Evolutionary conservation across 1,140 invertebrate species (phyloP), one percentile per base, ranked within the genome.

Genomic region (Drosophila carrolli): DNA sequence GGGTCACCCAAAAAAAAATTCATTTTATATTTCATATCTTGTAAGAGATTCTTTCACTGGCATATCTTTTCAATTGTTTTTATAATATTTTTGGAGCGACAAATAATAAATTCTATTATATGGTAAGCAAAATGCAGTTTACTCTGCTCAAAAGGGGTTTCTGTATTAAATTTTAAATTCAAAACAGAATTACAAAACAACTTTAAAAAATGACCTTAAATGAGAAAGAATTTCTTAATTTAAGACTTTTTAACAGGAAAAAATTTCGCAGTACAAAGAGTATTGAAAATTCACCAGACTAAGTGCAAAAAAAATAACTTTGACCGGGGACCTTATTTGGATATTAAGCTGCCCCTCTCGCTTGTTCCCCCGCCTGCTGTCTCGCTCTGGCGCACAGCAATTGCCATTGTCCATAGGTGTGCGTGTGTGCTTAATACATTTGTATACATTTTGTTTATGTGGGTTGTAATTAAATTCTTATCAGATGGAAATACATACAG

Each of bases 381-480:
- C 41, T 46, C 35, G 62, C 62, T 47, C 48, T 32, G 13, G 19
- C 51, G 62, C 32, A 44, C 62, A 47, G 14, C 16, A 19, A n/a
- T 11, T 27, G 10, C 27, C 38, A 47, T 23, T 47, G 32, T 38
- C 56, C 56, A 29, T 16, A 29, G 27, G 23, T 14, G 44, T 75
- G 80, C 60, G 75, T 63, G 79, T 32, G 78, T 57, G 53, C 63
- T 82, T 75, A 86, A 78, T 82, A 86, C 83, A 67, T 63, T 75
- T 78, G 78, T 86, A 86, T 86, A 82, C 82, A 78, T 75, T 78
- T 86, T 81, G 78, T 82, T 71, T 85, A 86, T 85, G 65, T 78
- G 82, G 75, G 79, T 76, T 82, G 83, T 86, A 86, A 88, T 86
- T 86, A 86, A 86, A 86, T 86, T 86, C 82, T 86, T 86, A 86